Conservation (phyloP, 1,140 invertebrate genomes). For the Spodoptera frugiperda region DNA sequence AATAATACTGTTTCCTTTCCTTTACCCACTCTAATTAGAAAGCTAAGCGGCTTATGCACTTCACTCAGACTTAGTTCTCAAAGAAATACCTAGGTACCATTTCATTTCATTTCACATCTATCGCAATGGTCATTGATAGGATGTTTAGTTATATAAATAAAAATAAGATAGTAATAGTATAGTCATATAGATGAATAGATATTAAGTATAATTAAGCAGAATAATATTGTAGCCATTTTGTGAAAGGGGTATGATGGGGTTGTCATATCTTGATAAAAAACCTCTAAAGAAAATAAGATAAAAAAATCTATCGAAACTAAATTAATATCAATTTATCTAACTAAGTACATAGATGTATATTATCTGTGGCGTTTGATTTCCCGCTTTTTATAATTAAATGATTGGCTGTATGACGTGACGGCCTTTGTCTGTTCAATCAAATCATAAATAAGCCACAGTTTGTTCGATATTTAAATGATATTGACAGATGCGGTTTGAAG, state of each 20-base stretch:
- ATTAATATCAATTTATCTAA: background rate
- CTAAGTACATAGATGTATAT: background rate
- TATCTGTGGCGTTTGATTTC: background rate
- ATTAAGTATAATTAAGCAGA: too few relatives aligned
- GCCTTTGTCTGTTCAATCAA: background rate
- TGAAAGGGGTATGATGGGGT: too few relatives aligned
- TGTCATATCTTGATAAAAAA: too few relatives aligned
- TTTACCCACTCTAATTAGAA: background rate
- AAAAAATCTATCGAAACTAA: background rate
- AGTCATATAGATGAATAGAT: too few relatives aligned
- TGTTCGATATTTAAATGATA: constrained; percentile 8
- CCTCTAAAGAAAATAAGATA: too few relatives aligned
- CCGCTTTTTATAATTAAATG: background rate
- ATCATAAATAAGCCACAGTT: background rate
- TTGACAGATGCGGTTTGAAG: background rate
- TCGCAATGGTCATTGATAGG: too few relatives aligned
- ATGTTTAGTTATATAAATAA: too few relatives aligned
- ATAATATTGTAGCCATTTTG: too few relatives aligned
- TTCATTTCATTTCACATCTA: too few relatives aligned
- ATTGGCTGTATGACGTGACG: background rate
- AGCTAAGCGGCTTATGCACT: constrained; percentile 16
- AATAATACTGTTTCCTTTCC: background rate
- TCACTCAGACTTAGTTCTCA: background rate
- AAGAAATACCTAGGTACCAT: background rate
- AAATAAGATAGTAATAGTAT: too few relatives aligned